Percentiles rank a stretch among this genome's conserved stretches.
Conservation (phyloP, 2,797 vertebrate genomes). For the Sebastes steindachneri region DNA sequence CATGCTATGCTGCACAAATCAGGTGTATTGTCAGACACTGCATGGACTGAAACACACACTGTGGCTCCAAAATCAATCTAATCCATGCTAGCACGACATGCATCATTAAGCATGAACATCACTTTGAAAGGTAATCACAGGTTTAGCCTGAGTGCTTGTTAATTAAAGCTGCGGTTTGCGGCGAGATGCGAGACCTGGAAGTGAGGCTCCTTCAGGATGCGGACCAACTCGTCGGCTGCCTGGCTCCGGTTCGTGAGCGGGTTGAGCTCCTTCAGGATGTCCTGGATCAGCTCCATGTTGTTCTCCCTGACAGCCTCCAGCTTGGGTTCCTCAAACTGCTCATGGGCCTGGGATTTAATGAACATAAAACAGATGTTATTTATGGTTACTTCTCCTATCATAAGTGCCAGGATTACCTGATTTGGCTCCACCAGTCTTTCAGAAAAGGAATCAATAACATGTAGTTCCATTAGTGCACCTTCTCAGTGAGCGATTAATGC, state of each 20-base stretch:
- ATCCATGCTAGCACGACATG: conserved; percentile 16
- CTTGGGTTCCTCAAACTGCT: conserved; percentile 91
- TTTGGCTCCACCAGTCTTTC: neutral
- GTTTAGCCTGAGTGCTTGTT: conserved; percentile 9
- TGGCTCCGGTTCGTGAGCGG: conserved; percentile 82
- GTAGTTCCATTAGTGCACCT: neutral
- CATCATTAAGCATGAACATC: conserved; percentile 23
- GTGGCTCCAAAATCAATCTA: conserved; percentile 25
- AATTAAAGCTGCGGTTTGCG: neutral
- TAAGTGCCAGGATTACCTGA: neutral
- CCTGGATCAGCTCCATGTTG: conserved; percentile 95
- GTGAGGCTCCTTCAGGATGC: conserved; percentile 93
- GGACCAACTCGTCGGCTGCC: conserved; percentile 86
- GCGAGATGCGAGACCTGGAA: conserved; percentile 86
- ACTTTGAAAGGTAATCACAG: conserved; percentile 23
- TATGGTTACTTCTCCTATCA: neutral
- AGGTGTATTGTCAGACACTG: neutral
- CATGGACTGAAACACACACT: neutral
- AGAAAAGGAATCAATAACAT: neutral
- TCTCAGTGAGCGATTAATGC: conserved; percentile 4
- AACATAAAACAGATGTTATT: conserved; percentile 1
- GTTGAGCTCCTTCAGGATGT: conserved; percentile 92
- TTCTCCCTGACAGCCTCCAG: conserved; percentile 95
- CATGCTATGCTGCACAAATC: neutral
- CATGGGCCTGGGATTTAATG: conserved; percentile 85